Evolutionary conservation across 2,888 invertebrate genomes (phyloP), one percentile per base, ranked within the genome.

Genomic region (Torymus aiolomorphi): DNA sequence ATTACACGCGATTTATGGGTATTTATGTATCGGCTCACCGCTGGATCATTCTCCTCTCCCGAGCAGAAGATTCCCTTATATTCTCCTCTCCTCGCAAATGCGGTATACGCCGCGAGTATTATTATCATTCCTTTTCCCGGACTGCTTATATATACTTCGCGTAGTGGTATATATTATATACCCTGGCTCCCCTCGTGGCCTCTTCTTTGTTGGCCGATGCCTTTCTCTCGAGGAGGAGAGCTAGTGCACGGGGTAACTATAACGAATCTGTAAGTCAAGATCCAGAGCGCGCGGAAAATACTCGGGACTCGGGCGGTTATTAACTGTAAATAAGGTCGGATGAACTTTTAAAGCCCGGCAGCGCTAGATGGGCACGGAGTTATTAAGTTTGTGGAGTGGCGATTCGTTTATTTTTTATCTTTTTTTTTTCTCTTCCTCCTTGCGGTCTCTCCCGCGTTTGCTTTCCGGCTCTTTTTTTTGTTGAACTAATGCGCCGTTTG

Each of bases 1-100:
- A 82, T 82, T 82, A 76, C 75, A 76, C 75, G 63, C 82, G 78
- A 81, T 80, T 82, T 80, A 80, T 77, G 72, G 42, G 71, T 80
- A 77, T 76, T 77, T 80, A 72, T 80, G 71, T 76, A 78, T 69
- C 31, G 31, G 2, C 31, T 31, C 8, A 20, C 8, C 8, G 31
- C 31, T 31, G 31, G 31, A 31, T 31, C 31, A 31, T 31, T 31
- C 31, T 31, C 31, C 2, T 31, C 31, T 31, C 31, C 2, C 31
- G 31, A 3, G 8, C 31, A 3, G 31, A 31, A 31, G 8, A 31
- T 31, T 31, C 31, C 31, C 31, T 31, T 31, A 31, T 31, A 31
- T 31, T 31, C 31, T 31, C 8, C 31, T 31, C 31, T 31, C 31
- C 31, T 31, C 4, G 31, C 31, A 8, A 31, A 31, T 31, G 8